Evolutionary conservation across 2,797 vertebrate genomes (phyloP).

Genomic region (Pangasius krempfi): DNA sequence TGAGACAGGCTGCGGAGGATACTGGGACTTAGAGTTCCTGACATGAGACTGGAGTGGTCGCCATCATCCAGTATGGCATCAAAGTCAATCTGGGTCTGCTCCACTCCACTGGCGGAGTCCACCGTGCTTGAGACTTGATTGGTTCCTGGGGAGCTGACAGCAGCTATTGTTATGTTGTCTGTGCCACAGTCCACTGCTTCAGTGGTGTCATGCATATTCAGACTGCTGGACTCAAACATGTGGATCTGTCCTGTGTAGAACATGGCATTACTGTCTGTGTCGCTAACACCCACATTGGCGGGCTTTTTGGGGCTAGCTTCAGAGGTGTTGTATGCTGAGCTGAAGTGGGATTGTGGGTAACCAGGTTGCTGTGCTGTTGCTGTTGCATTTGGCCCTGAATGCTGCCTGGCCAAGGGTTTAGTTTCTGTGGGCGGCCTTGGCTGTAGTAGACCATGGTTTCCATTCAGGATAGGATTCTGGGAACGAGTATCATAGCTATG

Average conservation of each 20-base stretch:
- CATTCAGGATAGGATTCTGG: conserved; percentile 70
- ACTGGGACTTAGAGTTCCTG: conserved; percentile 85
- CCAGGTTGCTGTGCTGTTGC: conserved; percentile 71
- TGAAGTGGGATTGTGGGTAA: conserved; percentile 70
- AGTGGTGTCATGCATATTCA: conserved; percentile 59
- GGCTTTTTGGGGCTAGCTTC: conserved; percentile 70
- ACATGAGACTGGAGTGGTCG: conserved; percentile 88
- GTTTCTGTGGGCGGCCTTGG: conserved; percentile 79
- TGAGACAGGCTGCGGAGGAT: conserved; percentile 87
- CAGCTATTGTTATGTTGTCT: conserved; percentile 33
- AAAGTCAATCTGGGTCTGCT: conserved; percentile 85
- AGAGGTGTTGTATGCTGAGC: conserved; percentile 61
- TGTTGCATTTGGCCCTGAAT: conserved; percentile 64
- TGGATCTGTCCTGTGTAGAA: conserved; percentile 88
- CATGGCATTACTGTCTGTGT: conserved; percentile 65
- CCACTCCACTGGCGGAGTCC: conserved; percentile 74
- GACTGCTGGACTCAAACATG: conserved; percentile 80
- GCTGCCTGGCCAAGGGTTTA: conserved; percentile 67
- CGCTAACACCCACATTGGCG: neutral
- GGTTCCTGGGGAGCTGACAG: conserved; percentile 72
- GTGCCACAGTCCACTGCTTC: conserved; percentile 26
- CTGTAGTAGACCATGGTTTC: conserved; percentile 69
- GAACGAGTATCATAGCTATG: conserved; percentile 68
- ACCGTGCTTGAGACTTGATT: conserved; percentile 81
- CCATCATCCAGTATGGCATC: conserved; percentile 89